Evolutionary conservation across 2,113 vertebrate species (phyloP).

Genomic region (Rhinogobius similis): DNA sequence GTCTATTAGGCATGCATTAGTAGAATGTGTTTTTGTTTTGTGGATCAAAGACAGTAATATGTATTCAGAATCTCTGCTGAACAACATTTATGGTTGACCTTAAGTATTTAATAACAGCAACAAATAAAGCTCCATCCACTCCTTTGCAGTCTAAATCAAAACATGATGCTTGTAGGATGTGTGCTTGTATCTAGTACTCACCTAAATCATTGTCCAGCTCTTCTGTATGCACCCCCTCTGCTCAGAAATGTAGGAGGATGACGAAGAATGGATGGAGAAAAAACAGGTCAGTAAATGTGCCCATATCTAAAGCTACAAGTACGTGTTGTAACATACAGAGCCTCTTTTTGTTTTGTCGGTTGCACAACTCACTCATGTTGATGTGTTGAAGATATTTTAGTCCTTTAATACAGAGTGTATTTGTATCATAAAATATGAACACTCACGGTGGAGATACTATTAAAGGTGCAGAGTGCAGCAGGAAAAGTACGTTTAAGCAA

Average conservation of each 20-base stretch:
- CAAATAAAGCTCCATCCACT: background rate
- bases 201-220: constrained; percentile 99
- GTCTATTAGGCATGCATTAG: background rate
- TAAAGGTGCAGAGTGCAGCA: too few relatives aligned
- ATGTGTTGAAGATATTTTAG: too few relatives aligned
- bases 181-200: constrained; percentile 74
- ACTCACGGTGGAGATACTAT: too few relatives aligned
- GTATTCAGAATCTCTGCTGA: background rate
- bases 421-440: too few relatives aligned
- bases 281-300: constrained; percentile 30
- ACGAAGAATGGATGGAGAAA: constrained; percentile 64
- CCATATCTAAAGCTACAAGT: constrained; percentile 5
- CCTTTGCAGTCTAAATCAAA: background rate
- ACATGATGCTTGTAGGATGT: too few relatives aligned
- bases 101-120: too few relatives aligned
- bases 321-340: too few relatives aligned
- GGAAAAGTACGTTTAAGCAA: constrained; percentile 19
- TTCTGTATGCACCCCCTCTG: constrained; percentile 99
- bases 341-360: too few relatives aligned
- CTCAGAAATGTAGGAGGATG: constrained; percentile 80
- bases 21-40: too few relatives aligned
- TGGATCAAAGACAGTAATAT: too few relatives aligned
- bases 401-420: too few relatives aligned
- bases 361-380: too few relatives aligned
- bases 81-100: background rate